Percentiles rank a stretch among this genome's conserved stretches.
Evolutionary conservation across 2,888 invertebrate genomes (phyloP).

Genomic region (Lasioglossum lativentre): DNA sequence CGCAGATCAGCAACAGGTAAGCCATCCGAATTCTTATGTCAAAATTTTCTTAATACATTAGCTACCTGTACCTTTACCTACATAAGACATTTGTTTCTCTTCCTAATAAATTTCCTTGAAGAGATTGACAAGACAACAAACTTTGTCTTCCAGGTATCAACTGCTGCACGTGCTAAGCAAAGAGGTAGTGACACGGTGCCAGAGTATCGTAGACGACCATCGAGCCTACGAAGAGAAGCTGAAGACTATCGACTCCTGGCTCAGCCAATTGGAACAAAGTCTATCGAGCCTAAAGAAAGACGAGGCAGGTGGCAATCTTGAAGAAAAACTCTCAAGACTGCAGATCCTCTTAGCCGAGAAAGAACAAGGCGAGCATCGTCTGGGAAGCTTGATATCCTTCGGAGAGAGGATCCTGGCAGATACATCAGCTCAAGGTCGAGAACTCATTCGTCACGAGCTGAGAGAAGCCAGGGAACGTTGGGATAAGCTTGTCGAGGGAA

Average conservation of each 20-base stretch:
- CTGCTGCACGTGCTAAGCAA: slow-evolving; percentile 92
- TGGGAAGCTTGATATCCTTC: slow-evolving; percentile 90
- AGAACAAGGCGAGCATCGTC: slow-evolving; percentile 93
- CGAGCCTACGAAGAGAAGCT: slow-evolving; percentile 91
- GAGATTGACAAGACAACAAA: background rate
- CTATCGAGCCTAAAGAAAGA: slow-evolving; percentile 89
- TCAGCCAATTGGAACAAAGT: slow-evolving; percentile 90
- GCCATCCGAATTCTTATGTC: background rate
- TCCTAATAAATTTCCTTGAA: too few species aligned
- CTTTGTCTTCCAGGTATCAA: slow-evolving; percentile 87
- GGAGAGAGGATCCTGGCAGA: slow-evolving; percentile 97
- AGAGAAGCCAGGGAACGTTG: slow-evolving; percentile 93
- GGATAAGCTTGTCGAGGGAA: slow-evolving; percentile 94
- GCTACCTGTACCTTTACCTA: background rate
- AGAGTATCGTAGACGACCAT: slow-evolving; percentile 93
- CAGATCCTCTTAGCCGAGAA: slow-evolving; percentile 91
- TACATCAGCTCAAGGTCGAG: slow-evolving; percentile 96
- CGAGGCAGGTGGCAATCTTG: slow-evolving; percentile 86
- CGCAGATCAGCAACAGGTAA: slow-evolving; percentile 93
- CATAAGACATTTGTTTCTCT: too few species aligned
- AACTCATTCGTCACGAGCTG: slow-evolving; percentile 94
- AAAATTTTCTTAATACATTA: background rate
- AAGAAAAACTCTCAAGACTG: slow-evolving; percentile 89
- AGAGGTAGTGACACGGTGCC: slow-evolving; percentile 94
- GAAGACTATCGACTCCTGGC: slow-evolving; percentile 91